Evolutionary conservation across 2,888 invertebrate genomes (phyloP).

Genomic region (Ophion ventricosus): DNA sequence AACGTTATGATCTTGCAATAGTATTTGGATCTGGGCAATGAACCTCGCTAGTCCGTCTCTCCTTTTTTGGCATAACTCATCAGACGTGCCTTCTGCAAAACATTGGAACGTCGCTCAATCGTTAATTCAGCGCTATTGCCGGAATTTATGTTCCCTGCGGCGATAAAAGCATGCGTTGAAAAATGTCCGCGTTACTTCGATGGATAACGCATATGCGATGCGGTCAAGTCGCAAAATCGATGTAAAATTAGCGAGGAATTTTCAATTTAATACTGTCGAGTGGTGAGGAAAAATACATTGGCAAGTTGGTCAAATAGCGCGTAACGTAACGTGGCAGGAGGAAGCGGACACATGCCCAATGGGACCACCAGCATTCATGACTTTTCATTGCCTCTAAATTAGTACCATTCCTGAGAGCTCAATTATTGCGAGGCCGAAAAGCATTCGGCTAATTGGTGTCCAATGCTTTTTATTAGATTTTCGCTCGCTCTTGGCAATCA

Average conservation of each 20-base stretch:
- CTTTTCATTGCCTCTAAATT: slow-evolving; percentile 75
- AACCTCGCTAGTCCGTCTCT: too few relatives aligned
- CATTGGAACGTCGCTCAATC: neutral
- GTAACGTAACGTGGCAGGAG: neutral
- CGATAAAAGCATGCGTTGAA: neutral
- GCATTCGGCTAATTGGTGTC: slow-evolving; percentile 43
- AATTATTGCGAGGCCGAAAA: slow-evolving; percentile 48
- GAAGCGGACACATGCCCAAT: neutral
- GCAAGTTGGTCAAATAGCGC: slow-evolving; percentile 12
- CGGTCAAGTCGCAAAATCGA: slow-evolving; percentile 26
- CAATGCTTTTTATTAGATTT: slow-evolving; percentile 41
- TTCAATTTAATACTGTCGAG: slow-evolving; percentile 27
- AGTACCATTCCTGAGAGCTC: slow-evolving; percentile 63
- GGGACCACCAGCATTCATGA: slow-evolving; percentile 66
- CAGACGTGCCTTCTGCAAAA: neutral
- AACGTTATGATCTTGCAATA: neutral
- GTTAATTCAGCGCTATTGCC: neutral
- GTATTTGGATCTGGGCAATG: neutral
- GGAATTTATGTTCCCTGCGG: neutral
- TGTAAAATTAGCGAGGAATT: slow-evolving; percentile 49
- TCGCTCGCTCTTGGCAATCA: neutral
- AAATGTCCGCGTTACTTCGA: neutral
- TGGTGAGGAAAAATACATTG: slow-evolving; percentile 17
- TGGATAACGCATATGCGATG: slow-evolving; percentile 4
- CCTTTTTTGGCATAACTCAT: neutral